A percentile compares a stretch with the other conserved stretches of the same genome.
Conservation (phyloP, 23 tunicate genomes). For the Halocynthia roretzi region DNA sequence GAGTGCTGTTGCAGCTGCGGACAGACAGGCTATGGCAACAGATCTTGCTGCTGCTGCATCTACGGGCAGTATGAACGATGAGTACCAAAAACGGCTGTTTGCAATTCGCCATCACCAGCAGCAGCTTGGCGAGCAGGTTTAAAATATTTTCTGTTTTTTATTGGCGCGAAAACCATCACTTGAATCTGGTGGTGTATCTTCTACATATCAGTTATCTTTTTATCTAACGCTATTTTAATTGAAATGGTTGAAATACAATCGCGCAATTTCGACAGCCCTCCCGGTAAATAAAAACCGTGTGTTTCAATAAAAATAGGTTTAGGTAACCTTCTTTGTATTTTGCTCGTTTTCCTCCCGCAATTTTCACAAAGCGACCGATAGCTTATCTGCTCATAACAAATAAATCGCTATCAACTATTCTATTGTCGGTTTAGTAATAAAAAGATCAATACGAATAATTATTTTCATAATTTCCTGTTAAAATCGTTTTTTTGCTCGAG, state of each 20-base stretch:
- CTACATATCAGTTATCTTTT: not conserved
- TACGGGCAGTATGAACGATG: slow-evolving; percentile 5
- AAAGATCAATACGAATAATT: no score
- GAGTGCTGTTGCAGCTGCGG: not conserved
- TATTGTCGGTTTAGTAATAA: no score
- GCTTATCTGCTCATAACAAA: no score
- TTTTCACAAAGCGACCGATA: no score
- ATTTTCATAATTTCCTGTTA: no score
- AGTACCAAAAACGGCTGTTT: slow-evolving; percentile 12
- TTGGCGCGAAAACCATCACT: not conserved
- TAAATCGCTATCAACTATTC: no score
- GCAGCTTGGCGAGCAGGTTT: slow-evolving; percentile 10
- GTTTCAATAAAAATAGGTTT: no score
- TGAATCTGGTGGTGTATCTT: not conserved
- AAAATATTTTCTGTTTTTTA: not conserved
- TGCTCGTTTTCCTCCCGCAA: no score
- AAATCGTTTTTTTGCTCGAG: no score
- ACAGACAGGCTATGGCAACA: slow-evolving; percentile 13
- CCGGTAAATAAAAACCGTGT: no score
- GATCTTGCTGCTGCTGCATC: slow-evolving; percentile 18
- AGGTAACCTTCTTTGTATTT: no score
- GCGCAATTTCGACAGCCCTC: no score
- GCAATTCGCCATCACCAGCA: slow-evolving; percentile 6
- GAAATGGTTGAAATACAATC: not conserved
- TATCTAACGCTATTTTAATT: not conserved